Conservation (phyloP, 2,888 invertebrate species). For the Caenorhabditis plicata region DNA sequence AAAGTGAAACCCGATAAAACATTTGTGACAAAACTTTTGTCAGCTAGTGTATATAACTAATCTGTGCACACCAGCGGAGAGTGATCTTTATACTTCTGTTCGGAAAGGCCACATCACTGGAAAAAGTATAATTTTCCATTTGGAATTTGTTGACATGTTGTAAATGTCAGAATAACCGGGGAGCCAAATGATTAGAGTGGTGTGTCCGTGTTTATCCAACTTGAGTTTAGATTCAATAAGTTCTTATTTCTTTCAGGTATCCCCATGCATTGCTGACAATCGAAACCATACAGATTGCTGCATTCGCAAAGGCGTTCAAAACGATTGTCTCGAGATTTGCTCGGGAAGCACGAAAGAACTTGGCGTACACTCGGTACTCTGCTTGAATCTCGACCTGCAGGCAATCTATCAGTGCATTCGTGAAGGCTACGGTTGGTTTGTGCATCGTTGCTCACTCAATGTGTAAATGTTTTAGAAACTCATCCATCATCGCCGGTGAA, state of each 20-base stretch:
- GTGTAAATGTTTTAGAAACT: constrained; percentile 29
- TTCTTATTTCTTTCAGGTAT: too few species aligned
- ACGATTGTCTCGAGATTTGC: constrained; percentile 82
- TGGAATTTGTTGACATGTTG: too few species aligned
- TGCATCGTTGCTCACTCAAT: neutral
- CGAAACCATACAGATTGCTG: constrained; percentile 83
- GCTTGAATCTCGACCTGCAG: constrained; percentile 50
- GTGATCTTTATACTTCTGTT: too few species aligned
- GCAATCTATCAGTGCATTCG: constrained; percentile 53
- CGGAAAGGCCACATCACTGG: too few species aligned
- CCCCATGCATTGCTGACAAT: constrained; percentile 67
- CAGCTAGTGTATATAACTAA: too few species aligned
- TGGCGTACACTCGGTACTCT: constrained; percentile 67
- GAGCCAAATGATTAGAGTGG: too few species aligned
- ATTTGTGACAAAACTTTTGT: too few species aligned
- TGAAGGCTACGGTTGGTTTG: constrained; percentile 50
- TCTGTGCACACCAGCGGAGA: too few species aligned
- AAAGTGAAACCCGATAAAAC: too few species aligned
- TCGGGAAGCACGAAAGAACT: constrained; percentile 70
- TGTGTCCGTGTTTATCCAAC: constrained; percentile 4
- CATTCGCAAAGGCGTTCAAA: constrained; percentile 78
- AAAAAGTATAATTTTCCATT: too few species aligned
- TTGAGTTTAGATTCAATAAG: constrained; percentile 1
- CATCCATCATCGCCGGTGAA: constrained; percentile 54
- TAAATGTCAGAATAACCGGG: too few species aligned